Evolutionary conservation across 2,888 invertebrate genomes (phyloP), one percentile per base, ranked within the genome.

Genomic region (Ennomos quercinarius): DNA sequence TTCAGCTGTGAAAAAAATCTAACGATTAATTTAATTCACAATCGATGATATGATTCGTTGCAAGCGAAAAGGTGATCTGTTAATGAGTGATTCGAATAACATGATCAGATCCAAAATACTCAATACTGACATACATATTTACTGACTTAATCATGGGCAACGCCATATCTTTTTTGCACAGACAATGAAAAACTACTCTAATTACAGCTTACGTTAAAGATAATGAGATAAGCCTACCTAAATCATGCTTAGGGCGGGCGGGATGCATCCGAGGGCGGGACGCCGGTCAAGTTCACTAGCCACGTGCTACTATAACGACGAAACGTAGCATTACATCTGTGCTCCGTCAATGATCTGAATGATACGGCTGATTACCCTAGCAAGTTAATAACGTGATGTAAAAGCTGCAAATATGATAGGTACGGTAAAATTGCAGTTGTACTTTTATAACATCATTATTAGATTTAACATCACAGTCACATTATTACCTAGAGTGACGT

Each of bases 241-340:
- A 57, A 54, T 44, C 48, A 52, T n/a, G n/a, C n/a, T n/a, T n/a
- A n/a, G n/a, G n/a, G n/a, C n/a, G n/a, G 43, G 52, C 36, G 42
- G 46, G 41, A 47, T 51, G 53, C 59, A 62, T 57, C 57, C 58
- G 61, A 71, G 69, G 65, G 66, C 66, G 48, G 42, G 64, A 63
- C 63, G 64, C 57, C 74, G 79, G 78, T 81, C 81, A 81, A 81
- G 80, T 81, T 80, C 74, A 72, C 57, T 49, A 46, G 59, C 71
- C 74, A 75, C 76, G 72, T 76, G 65, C 12, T 54, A 49, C 50
- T 46, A 36, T 52, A 44, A 46, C 50, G 49, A 36, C 39, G 9
- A 50, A 55, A 46, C 46, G 38, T n/a, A 41, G 27, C 40, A 10
- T 44, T 48, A 51, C 46, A 37, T 38, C n/a, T 48, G 35, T 37